Conservation (phyloP, 2,797 vertebrate species). For the Trichosurus vulpecula region DNA sequence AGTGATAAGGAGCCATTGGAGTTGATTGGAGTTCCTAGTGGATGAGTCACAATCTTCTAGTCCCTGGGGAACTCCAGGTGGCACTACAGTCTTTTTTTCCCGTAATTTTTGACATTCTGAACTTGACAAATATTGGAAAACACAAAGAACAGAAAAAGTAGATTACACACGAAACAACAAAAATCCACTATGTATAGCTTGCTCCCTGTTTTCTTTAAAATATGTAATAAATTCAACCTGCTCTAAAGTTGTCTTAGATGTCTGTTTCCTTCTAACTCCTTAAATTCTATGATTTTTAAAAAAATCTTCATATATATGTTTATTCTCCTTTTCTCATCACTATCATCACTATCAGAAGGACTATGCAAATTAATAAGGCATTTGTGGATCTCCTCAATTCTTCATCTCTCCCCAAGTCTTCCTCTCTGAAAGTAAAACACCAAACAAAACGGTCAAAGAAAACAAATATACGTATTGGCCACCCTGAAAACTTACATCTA, state of each 20-base stretch:
- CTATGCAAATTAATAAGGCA: too few relatives aligned
- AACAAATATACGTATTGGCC: too few relatives aligned
- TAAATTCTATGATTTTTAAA: background rate
- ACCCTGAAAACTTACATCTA: too few relatives aligned
- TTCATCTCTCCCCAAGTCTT: too few relatives aligned
- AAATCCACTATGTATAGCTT: background rate
- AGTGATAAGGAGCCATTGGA: background rate
- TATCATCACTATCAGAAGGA: too few relatives aligned
- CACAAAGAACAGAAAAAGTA: background rate
- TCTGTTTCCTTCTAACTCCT: background rate
- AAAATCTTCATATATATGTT: too few relatives aligned
- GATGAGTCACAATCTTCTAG: background rate
- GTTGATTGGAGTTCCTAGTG: background rate
- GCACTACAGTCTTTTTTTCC: background rate
- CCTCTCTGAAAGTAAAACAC: too few relatives aligned
- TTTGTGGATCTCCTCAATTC: too few relatives aligned
- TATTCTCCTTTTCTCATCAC: too few relatives aligned
- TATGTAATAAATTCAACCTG: background rate
- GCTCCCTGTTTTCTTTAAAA: background rate
- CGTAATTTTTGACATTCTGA: background rate
- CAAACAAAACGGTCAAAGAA: too few relatives aligned
- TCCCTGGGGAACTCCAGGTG: background rate
- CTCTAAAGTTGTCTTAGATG: background rate
- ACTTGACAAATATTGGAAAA: background rate
- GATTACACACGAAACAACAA: background rate